Percentiles rank a stretch among this genome's conserved stretches.
Conservation (phyloP, 2,797 vertebrate genomes). For the Margarornis squamiger region DNA sequence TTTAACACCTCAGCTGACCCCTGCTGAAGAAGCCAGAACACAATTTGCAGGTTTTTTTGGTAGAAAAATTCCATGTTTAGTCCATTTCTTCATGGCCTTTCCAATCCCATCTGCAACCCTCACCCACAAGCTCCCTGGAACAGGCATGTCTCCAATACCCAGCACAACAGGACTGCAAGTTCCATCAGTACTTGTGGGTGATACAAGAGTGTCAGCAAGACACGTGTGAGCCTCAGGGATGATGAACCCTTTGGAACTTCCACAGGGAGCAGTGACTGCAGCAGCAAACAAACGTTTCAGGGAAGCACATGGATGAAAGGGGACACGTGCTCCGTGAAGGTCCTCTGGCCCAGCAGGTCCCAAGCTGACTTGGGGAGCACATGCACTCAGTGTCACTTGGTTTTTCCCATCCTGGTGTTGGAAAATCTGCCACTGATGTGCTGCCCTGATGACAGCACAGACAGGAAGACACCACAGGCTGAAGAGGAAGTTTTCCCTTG, state of each 20-base stretch:
- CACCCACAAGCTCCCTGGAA: neutral
- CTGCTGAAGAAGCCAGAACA: neutral
- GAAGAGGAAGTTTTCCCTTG: neutral
- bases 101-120: neutral
- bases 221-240: neutral
- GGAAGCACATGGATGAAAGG: neutral
- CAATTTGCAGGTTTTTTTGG: neutral
- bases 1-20: neutral
- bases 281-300: neutral
- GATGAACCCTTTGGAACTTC: constrained; percentile 6
- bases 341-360: neutral
- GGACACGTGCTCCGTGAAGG: accelerated
- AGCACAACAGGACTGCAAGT: constrained; percentile 4
- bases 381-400: accelerated
- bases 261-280: neutral
- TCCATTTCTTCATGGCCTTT: neutral
- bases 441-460: neutral
- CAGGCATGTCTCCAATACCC: accelerated
- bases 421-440: accelerated
- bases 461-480: neutral
- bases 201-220: neutral
- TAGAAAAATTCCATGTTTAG: neutral
- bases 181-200: neutral
- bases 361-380: accelerated
- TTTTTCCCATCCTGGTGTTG: neutral